Evolutionary conservation across 2,888 invertebrate genomes (phyloP), one percentile per base, ranked within the genome.

Genomic region (Gymnocheta viridis): DNA sequence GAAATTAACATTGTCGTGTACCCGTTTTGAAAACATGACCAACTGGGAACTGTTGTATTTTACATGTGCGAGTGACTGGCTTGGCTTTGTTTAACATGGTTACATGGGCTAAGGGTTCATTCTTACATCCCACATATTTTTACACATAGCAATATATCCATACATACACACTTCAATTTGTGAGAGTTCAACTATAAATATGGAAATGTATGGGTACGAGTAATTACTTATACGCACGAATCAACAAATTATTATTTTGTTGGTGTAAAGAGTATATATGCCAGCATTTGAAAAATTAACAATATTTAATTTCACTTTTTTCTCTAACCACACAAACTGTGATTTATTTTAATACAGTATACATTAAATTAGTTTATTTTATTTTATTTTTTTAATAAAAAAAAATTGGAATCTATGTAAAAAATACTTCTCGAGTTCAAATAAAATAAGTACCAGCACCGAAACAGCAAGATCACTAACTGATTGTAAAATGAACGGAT

Each of bases 171-270:
- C 4, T 7, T 35, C 3, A 49, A 32, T 17, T 12, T 38, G 17
- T 22, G 51, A 51, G 10, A 35, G 35, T 35, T 1, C 3, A 17
- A 27, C 7, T 5, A 27, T 35, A 24, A 27, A 69, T 29, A 69
- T 69, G 35, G n/a, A 69, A 22, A 41, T 62, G n/a, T 27, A 69
- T 79, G 44, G 54, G 70, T 38, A 27, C 60, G 70, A 56, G 76
- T 77, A 83, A 83, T 80, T 83, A 83, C 80, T 76, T 76, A 54
- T 72, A 76, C 72, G 80, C 72, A 80, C 80, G 83, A 80, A 54
- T 72, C 29, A 66, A 72, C 66, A 67, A 66, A 76, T 44, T n/a
- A 69, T 83, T 76, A 24, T 56, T 70, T 38, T 54, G 49, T 29
- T 22, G 19, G 9, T 47, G 9, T 14, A 10, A 17, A 7, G 1